These are phyloP conservation scores for Coenonympha glycerion DNA, from an alignment of 2,888 invertebrate species.

Conservation along the genomic window DNA sequence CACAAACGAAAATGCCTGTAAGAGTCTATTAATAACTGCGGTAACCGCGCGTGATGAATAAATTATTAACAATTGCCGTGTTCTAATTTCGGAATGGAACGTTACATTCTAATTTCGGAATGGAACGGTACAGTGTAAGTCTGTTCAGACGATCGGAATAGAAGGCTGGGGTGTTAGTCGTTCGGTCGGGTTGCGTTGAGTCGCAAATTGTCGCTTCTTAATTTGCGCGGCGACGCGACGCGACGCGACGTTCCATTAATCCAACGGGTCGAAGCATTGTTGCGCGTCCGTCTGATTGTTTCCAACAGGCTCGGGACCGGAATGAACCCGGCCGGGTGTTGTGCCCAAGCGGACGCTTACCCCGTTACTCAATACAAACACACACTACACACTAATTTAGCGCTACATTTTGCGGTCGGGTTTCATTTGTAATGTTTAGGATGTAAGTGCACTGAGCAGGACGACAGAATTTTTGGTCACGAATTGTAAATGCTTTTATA, in stretches of 20 bases:
- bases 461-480: conserved; percentile 16
- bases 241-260: conserved; percentile 42
- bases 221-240: conserved; percentile 22
- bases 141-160: too few relatives aligned
- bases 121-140: too few relatives aligned
- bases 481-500: conserved; percentile 33
- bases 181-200: conserved; percentile 26
- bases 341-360: not conserved
- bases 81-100: not conserved
- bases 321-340: not conserved
- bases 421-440: conserved; percentile 28
- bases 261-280: conserved; percentile 33
- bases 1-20: too few relatives aligned
- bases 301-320: conserved; percentile 24
- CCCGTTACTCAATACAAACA: too few relatives aligned
- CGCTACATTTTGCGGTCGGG: conserved; percentile 16
- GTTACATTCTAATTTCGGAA: not conserved
- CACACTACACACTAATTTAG: too few relatives aligned
- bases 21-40: too few relatives aligned
- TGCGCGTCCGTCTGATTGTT: conserved; percentile 36
- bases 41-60: too few relatives aligned
- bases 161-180: too few relatives aligned
- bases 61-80: not conserved
- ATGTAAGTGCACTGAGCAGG: conserved; percentile 31
- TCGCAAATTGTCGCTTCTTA: conserved; percentile 29